Conservation (phyloP, 1,140 invertebrate species). For the Drosophila rufa region DNA sequence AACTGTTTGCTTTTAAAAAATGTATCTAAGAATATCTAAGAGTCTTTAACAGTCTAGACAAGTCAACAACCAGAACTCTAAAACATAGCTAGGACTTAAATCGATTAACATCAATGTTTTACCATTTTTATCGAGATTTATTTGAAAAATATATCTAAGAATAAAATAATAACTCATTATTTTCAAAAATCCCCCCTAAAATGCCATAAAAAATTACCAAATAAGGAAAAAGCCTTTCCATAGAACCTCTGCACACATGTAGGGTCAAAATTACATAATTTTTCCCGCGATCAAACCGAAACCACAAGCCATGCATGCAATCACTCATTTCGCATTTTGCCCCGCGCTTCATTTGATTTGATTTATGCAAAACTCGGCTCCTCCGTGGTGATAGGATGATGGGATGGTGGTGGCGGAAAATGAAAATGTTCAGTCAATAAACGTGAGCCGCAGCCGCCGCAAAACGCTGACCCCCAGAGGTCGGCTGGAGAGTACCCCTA, state of each 20-base stretch:
- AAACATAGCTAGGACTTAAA: too few species aligned
- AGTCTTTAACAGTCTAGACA: too few species aligned
- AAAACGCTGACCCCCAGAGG: slow-evolving; percentile 36
- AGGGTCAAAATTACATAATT: slow-evolving; percentile 3
- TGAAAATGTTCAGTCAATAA: slow-evolving; percentile 46
- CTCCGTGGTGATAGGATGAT: not conserved
- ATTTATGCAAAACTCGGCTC: slow-evolving; percentile 42
- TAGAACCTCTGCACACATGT: slow-evolving; percentile 1
- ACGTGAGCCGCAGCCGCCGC: slow-evolving; percentile 31
- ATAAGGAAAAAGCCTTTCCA: not conserved
- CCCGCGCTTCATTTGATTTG: slow-evolving; percentile 22
- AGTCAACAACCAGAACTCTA: too few species aligned
- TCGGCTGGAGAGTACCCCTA: slow-evolving; percentile 22
- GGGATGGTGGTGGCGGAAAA: slow-evolving; percentile 12
- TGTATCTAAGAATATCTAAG: too few species aligned
- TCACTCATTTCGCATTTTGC: slow-evolving; percentile 20
- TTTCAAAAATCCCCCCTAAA: not conserved
- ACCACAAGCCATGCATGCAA: slow-evolving; percentile 5
- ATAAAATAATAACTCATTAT: too few species aligned
- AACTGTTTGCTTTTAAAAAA: too few species aligned
- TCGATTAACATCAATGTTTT: too few species aligned
- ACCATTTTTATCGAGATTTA: too few species aligned
- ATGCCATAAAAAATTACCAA: not conserved
- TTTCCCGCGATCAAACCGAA: slow-evolving; percentile 2
- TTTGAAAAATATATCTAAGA: too few species aligned